phyloP scores from a whole-genome alignment of 1,140 invertebrate species.

The Drosophila ananassae region DNA sequence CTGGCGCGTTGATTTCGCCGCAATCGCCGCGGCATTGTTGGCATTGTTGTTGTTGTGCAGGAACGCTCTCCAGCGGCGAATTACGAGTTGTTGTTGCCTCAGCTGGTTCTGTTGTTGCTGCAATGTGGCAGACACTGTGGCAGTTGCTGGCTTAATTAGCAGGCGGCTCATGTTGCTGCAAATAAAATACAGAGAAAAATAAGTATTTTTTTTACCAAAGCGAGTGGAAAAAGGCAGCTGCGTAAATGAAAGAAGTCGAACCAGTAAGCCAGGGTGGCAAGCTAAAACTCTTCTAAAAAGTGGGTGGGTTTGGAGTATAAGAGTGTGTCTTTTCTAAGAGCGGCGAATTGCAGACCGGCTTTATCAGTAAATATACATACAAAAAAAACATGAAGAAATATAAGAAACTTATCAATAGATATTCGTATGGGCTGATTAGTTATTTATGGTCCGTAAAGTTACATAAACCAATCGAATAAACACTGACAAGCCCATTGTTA shows the following conservation, averaged over 20 bases:
- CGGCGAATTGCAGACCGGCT: slow-evolving; percentile 19
- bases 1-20: slow-evolving; percentile 43
- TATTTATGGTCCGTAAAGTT: slow-evolving; percentile 10
- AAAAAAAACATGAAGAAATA: slow-evolving; percentile 2
- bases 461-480: slow-evolving; percentile 8
- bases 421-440: slow-evolving; percentile 15
- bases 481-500: not conserved
- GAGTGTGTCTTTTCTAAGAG: slow-evolving; percentile 12
- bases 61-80: slow-evolving; percentile 74
- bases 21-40: slow-evolving; percentile 10
- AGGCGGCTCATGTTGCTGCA: slow-evolving; percentile 43
- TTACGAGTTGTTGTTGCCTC: slow-evolving; percentile 52
- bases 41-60: slow-evolving; percentile 51
- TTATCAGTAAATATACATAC: slow-evolving; percentile 20
- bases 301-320: slow-evolving; percentile 10
- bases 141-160: slow-evolving; percentile 49
- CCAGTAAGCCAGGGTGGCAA: slow-evolving; percentile 1
- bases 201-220: not conserved
- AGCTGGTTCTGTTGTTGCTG: slow-evolving; percentile 36
- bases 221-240: not conserved
- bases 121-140: slow-evolving; percentile 39
- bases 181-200: not conserved
- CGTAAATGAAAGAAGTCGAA: not conserved
- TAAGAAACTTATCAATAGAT: slow-evolving; percentile 21
- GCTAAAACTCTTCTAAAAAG: not conserved